Evolutionary conservation across 2,888 invertebrate species (phyloP).

Genomic region (Drosophila nr. perissopoda): DNA sequence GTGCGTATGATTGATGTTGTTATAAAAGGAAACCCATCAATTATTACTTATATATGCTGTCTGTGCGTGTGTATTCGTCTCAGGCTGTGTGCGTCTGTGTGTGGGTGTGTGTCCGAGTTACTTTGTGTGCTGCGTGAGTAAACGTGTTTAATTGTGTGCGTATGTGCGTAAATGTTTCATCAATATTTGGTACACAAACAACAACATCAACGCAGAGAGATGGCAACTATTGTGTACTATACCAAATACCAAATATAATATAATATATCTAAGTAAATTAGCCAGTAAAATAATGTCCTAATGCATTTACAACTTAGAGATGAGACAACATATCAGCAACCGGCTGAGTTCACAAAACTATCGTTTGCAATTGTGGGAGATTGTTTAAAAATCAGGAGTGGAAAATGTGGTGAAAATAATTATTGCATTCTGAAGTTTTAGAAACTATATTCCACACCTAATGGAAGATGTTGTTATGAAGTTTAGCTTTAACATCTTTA

Average conservation of each 20-base stretch:
- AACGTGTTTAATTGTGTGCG: conserved; percentile 78
- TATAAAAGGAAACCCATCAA: conserved; percentile 79
- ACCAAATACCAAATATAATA: conserved; percentile 13
- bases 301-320: conserved; percentile 56
- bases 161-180: conserved; percentile 77
- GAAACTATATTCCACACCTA: too few relatives aligned
- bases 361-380: neutral
- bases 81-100: conserved; percentile 21
- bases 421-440: too few relatives aligned
- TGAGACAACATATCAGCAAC: conserved; percentile 15
- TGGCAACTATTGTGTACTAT: conserved; percentile 50
- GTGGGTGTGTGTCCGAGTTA: conserved; percentile 31
- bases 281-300: conserved; percentile 63
- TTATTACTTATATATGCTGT: conserved; percentile 66
- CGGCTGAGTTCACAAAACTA: conserved; percentile 1
- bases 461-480: too few relatives aligned
- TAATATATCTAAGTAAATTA: conserved; percentile 51
- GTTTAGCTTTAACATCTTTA: neutral
- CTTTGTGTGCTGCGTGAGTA: conserved; percentile 64
- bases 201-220: conserved; percentile 38
- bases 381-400: neutral
- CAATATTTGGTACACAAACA: conserved; percentile 76
- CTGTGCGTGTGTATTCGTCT: conserved; percentile 26
- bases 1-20: conserved; percentile 78
- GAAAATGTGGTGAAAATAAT: neutral